Percentiles rank a stretch among this genome's conserved stretches.
Evolutionary conservation across 1,140 invertebrate genomes (phyloP).

Genomic region (Zaprionus camerounensis): DNA sequence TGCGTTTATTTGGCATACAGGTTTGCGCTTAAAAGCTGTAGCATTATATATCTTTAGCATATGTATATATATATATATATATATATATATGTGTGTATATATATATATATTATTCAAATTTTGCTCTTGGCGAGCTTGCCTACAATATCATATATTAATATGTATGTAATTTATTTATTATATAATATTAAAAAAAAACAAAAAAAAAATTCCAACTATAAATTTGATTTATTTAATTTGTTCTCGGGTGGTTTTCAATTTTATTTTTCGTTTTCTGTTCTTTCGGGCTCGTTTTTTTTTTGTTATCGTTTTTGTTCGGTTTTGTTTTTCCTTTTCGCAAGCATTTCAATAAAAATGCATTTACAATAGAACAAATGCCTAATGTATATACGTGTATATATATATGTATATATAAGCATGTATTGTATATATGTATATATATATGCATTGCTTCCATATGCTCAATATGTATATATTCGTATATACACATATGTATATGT

Average conservation of each 20-base stretch:
- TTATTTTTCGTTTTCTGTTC: constrained; percentile 8
- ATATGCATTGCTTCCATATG: not conserved
- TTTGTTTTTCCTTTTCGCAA: constrained; percentile 44
- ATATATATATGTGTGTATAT: constrained; percentile 17
- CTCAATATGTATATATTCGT: constrained; percentile 14
- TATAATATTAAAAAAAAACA: not conserved
- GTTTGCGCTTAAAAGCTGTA: constrained; percentile 31
- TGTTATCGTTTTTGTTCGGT: constrained; percentile 26
- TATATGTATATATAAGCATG: constrained; percentile 25
- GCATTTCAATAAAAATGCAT: constrained; percentile 78
- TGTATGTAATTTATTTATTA: constrained; percentile 16
- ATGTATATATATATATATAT: constrained; percentile 17
- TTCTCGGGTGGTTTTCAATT: constrained; percentile 27
- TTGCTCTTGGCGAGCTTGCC: constrained; percentile 23
- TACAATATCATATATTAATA: no score
- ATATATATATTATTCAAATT: constrained; percentile 17
- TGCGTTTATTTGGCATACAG: not conserved
- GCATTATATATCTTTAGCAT: constrained; percentile 21
- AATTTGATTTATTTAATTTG: constrained; percentile 47
- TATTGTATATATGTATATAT: constrained; percentile 20
- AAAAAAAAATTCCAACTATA: constrained; percentile 47
- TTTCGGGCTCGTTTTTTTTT: not conserved
- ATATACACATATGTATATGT: constrained; percentile 22
- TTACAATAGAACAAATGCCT: constrained; percentile 60
- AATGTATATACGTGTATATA: constrained; percentile 34